Evolutionary conservation across 2,888 invertebrate species (phyloP).

Genomic region (Sinopyrophorus schimmeli): DNA sequence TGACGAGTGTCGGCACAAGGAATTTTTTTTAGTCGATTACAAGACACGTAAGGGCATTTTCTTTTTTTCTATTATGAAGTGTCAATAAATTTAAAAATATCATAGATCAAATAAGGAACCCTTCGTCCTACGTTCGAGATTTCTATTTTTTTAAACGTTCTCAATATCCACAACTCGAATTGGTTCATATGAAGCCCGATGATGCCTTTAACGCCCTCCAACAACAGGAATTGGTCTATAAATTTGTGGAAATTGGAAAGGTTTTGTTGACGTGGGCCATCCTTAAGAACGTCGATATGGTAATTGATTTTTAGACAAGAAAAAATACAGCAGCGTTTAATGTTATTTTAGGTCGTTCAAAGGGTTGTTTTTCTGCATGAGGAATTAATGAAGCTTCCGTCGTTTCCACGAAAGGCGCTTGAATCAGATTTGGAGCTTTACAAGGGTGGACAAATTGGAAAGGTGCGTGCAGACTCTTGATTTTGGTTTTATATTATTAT

Average conservation of each 20-base stretch:
- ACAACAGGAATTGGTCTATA: constrained; percentile 86
- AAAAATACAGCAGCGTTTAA: constrained; percentile 3
- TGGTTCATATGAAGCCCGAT: constrained; percentile 91
- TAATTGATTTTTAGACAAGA: constrained; percentile 44
- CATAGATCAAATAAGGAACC: constrained; percentile 93
- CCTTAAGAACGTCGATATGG: constrained; percentile 90
- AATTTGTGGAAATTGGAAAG: constrained; percentile 97
- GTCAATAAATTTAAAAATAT: background rate
- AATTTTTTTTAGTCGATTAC: constrained; percentile 95
- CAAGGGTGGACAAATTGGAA: constrained; percentile 85
- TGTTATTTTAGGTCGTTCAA: constrained; percentile 78
- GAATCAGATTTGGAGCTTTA: constrained; percentile 95
- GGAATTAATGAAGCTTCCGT: constrained; percentile 96
- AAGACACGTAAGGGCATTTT: constrained; percentile 98
- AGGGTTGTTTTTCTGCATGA: constrained; percentile 98
- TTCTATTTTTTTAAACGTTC: constrained; percentile 77
- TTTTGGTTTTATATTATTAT: background rate
- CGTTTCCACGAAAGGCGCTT: constrained; percentile 96
- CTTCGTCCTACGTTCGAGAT: constrained; percentile 93
- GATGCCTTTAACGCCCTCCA: constrained; percentile 90
- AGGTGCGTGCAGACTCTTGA: constrained; percentile 58
- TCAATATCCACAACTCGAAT: constrained; percentile 94
- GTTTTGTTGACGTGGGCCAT: constrained; percentile 90
- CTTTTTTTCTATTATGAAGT: no score
- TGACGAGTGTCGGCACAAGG: constrained; percentile 83